Evolutionary conservation across 2,113 vertebrate genomes (phyloP), one percentile per base, ranked within the genome.

Genomic region (Romanogobio albipinnatus): DNA sequence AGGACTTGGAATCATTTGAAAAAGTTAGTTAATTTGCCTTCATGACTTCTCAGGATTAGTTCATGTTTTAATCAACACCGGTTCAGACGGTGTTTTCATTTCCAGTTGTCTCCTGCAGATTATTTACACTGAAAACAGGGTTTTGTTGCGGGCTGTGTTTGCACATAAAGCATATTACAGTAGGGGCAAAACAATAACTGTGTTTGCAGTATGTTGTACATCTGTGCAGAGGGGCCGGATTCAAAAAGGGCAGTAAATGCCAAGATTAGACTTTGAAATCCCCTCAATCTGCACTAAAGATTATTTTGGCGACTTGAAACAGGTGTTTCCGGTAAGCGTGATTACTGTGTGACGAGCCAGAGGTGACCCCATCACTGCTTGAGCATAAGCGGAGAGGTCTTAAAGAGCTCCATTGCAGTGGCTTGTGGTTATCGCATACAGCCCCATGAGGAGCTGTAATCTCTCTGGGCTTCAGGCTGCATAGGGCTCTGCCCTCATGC

Each of bases 111-210:
- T 53, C 15, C 13, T 68, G 43, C 36, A 68, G 39, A 58, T 36
- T 89, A 85, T 85, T 88, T 81, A 85, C 74, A 85, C 24, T 82
- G 47, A 51, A 77, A 83, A 84, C 85, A 85, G 15, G 33, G 53
- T 73, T 86, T 87, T 81, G 59, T 17, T 36, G 7, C 26, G 83
- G 71, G n/a, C 22, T 49, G 24, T 88, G 85, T 90, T 88, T 87
- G 87, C 83, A 90, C 81, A 71, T 84, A 84, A 78, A 89, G 11
- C 66, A 75, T 53, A 78, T 74, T 71, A 73, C 47, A 87, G 61
- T 76, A 11, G n/a, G 47, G 84, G 85, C 86, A 90, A 84, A 87
- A 86, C 83, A 90, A 51, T 71, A 22, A 47, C 9, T 64, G 61
- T 59, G 71, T 64, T 66, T 82, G 61, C 33, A 82, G 59, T 68